phyloP scores from a whole-genome alignment of 2,113 vertebrate genomes.

The Chlamydotis undulata region DNA sequence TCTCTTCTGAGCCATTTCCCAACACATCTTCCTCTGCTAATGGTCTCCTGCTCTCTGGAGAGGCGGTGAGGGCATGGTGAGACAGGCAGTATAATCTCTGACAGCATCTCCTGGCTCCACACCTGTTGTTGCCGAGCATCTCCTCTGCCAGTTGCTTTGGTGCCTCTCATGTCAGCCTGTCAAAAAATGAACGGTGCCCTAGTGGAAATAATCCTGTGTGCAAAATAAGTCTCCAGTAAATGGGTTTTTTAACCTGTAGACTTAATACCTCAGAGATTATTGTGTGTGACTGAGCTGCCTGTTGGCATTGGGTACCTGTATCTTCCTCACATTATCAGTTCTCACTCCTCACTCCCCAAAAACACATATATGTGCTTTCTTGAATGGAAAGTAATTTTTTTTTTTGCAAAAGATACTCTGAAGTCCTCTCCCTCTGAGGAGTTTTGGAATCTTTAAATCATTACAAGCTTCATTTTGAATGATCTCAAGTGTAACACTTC shows the following conservation, averaged over 20 bases:
- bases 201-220: neutral
- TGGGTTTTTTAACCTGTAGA: neutral
- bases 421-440: neutral
- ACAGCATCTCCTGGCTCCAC: neutral
- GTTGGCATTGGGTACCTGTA: neutral
- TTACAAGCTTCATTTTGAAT: neutral
- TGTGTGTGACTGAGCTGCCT: neutral
- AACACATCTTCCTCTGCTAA: neutral
- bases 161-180: neutral
- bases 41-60: neutral
- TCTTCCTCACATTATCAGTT: neutral
- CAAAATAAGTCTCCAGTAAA: neutral
- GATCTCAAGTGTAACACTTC: neutral
- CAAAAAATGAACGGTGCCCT: neutral
- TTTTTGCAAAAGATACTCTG: neutral
- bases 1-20: neutral
- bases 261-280: neutral
- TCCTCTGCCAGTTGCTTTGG: neutral
- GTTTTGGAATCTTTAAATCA: neutral
- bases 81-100: neutral
- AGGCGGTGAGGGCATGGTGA: neutral
- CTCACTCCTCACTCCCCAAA: neutral
- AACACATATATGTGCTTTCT: rapidly evolving
- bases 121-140: neutral
- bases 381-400: neutral